Evolutionary conservation across 2,797 vertebrate species (phyloP), one percentile per base, ranked within the genome.

Genomic region (Nyctalus aviator): DNA sequence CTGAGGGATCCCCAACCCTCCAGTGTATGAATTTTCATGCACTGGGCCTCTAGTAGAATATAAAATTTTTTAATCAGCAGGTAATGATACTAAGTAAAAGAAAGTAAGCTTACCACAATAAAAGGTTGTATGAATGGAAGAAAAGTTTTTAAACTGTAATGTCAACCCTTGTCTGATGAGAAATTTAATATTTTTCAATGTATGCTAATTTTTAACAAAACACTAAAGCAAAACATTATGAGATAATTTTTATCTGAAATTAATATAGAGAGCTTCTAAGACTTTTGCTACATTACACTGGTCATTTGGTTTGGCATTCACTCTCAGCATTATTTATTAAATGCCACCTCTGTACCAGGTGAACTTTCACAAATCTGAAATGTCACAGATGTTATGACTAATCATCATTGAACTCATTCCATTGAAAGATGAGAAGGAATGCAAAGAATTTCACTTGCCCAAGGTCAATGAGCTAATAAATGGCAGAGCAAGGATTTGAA

Each of bases 161-260:
- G 21, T 78, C 57, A 72, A 10, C 17, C 9, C 11, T 76, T 87
- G 48, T 76, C 35, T 25, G 18, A 62, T 78, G 50, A 95, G n/a
- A 96, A 73, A 69, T 44, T 23, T 76, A 90, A 76, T 27, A 11
- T 78, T 84, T 82, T 83, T 73, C 50, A 50, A 0, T 86, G n/a
- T 82, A 17, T 75, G 44, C 6, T 64, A 78, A 89, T 87, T 95
- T n/a, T 90, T 94, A 87, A 62, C 30, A 91, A 91, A 75, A 46
- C 35, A 41, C 46, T 82, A 90, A 92, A 88, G 73, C 35, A 86
- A 72, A 55, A 30, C 76, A 50, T 78, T 41, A 62, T n/a, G 27
- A 91, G 76, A 62, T 83, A 50, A 18, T 86, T 88, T 85, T 94
- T 89, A 27, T 17, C 37, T 85, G 23, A 73, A 72, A 83, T 5